Evolutionary conservation across 2,113 vertebrate genomes (phyloP).

Genomic region (Brevimyrus niger): DNA sequence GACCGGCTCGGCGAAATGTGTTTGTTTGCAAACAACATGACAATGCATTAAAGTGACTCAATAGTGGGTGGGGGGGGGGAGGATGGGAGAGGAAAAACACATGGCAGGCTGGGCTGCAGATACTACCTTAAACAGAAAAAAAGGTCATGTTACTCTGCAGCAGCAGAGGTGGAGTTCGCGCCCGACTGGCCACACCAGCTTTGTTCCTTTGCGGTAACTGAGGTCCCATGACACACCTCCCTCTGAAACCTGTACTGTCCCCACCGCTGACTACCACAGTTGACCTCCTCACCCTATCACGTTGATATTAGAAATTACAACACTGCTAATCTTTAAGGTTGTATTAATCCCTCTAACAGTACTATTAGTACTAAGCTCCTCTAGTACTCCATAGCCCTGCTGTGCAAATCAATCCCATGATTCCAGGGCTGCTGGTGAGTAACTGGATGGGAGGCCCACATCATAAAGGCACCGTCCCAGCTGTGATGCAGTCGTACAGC

Average conservation of each 20-base stretch:
- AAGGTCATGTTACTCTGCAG: not conserved
- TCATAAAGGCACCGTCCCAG: constrained; percentile 60
- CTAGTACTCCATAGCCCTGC: not conserved
- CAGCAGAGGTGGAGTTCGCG: not conserved
- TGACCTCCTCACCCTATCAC: not conserved
- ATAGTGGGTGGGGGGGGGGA: no score
- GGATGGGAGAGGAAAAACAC: no score
- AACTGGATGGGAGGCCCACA: not conserved
- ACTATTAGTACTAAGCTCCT: not conserved
- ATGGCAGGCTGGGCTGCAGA: not conserved
- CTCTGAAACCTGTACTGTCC: not conserved
- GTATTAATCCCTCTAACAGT: not conserved
- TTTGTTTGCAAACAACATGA: not conserved
- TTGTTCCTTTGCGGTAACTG: not conserved
- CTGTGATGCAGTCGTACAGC: constrained; percentile 55
- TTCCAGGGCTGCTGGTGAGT: not conserved
- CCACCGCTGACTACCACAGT: not conserved
- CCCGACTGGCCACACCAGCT: not conserved
- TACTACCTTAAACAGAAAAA: not conserved
- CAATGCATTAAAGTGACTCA: not conserved
- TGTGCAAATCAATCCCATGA: not conserved
- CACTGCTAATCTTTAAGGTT: not conserved
- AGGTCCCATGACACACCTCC: not conserved
- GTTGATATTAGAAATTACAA: not conserved
- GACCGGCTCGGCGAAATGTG: not conserved